phyloP scores from a whole-genome alignment of 1,140 invertebrate species.

The Venturia canescens region DNA sequence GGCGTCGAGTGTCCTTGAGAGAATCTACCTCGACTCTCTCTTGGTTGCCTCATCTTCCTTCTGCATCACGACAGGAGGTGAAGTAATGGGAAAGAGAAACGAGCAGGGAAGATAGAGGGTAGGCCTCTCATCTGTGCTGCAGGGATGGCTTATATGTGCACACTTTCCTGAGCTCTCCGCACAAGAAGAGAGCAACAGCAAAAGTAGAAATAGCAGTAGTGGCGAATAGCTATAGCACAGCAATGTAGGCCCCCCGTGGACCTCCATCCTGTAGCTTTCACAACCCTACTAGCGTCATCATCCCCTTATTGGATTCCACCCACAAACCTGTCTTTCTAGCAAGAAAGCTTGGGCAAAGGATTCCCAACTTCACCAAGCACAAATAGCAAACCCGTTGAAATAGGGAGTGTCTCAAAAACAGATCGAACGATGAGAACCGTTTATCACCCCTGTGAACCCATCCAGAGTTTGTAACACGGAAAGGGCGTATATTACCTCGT shows the following conservation, averaged over 20 bases:
- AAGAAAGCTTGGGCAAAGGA: constrained; percentile 30
- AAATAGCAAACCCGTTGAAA: neutral
- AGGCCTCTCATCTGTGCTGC: constrained; percentile 14
- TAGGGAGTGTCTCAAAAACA: constrained; percentile 24
- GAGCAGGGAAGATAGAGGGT: constrained; percentile 40
- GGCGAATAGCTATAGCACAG: constrained; percentile 45
- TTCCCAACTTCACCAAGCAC: constrained; percentile 45
- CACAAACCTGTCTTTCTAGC: constrained; percentile 42
- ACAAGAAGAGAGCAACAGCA: constrained; percentile 52
- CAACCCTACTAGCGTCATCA: constrained; percentile 51
- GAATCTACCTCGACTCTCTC: constrained; percentile 44
- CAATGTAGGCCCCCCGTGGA: constrained; percentile 3
- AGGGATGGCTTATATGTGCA: constrained; percentile 19
- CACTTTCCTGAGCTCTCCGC: constrained; percentile 24
- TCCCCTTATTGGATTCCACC: constrained; percentile 60
- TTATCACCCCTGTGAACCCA: constrained; percentile 14
- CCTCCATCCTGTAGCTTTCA: constrained; percentile 17
- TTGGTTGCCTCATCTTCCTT: constrained; percentile 35
- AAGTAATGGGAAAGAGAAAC: constrained; percentile 47
- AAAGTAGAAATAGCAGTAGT: constrained; percentile 53
- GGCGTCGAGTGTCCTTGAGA: constrained; percentile 57
- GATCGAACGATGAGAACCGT: constrained; percentile 50
- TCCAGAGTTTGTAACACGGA: constrained; percentile 40
- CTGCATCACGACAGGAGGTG: constrained; percentile 30
- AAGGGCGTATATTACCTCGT: constrained; percentile 52